These are phyloP conservation scores for Puffinus mauretanicus DNA, from an alignment of 2,113 vertebrate species.

Conservation along the genomic window DNA sequence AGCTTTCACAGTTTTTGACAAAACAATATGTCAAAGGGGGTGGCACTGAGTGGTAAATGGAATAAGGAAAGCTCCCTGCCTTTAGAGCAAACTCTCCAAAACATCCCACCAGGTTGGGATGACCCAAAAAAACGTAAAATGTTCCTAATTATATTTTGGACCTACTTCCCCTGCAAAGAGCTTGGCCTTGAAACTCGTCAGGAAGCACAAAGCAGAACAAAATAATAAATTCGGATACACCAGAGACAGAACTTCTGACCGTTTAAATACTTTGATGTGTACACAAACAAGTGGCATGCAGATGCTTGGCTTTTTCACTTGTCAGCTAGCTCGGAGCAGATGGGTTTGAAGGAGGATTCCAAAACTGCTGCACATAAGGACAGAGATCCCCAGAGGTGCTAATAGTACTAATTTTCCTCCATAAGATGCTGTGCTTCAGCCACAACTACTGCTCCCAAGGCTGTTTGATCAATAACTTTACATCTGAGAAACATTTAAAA, in stretches of 20 bases:
- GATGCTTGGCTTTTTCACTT: conserved; percentile 40
- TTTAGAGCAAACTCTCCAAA: not conserved
- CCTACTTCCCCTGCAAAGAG: not conserved
- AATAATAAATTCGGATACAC: not conserved
- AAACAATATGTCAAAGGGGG: not conserved
- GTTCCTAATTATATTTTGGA: not conserved
- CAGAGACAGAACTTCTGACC: not conserved
- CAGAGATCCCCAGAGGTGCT: conserved; percentile 21
- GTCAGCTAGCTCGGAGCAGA: conserved; percentile 27
- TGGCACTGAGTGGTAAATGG: not conserved
- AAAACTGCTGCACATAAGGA: conserved; percentile 33
- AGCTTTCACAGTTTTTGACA: not conserved
- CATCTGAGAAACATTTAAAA: not conserved
- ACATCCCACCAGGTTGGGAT: not conserved
- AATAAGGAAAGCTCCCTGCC: not conserved
- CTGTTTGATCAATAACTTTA: conserved; percentile 22
- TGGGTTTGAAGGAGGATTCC: conserved; percentile 26
- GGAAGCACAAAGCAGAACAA: conserved; percentile 17
- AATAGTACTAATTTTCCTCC: not conserved
- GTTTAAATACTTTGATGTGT: conserved; percentile 3
- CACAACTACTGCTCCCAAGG: not conserved
- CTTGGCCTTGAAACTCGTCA: not conserved
- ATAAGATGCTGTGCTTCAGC: not conserved
- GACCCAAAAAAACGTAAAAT: not conserved
- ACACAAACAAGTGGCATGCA: conserved; percentile 42